Percentiles rank a stretch among this genome's conserved stretches.
These are phyloP conservation scores for Taenioides sp. DNA, from an alignment of 2,797 vertebrate species.

Conservation along the genomic window DNA sequence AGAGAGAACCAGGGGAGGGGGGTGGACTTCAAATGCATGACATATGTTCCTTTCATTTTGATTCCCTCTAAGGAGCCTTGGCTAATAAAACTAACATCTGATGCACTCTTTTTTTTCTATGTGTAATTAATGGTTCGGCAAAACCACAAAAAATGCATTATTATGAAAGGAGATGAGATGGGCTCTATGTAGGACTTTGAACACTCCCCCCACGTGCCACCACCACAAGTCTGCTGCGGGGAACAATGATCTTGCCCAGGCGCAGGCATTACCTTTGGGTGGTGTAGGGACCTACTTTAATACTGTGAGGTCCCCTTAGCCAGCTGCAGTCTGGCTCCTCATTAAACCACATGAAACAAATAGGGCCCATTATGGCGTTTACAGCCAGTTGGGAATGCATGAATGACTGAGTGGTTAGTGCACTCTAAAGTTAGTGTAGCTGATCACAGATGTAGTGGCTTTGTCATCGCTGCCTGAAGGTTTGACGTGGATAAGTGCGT, in stretches of 20 bases:
- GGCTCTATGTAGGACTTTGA: constrained; percentile 43
- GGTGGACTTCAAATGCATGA: constrained; percentile 70
- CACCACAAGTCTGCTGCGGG: constrained; percentile 36
- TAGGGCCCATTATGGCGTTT: constrained; percentile 63
- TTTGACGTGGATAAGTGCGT: constrained; percentile 76
- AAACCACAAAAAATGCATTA: constrained; percentile 66
- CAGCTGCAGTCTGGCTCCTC: constrained; percentile 70
- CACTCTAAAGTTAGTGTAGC: constrained; percentile 20
- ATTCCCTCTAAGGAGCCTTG: constrained; percentile 72
- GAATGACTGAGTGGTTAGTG: constrained; percentile 6
- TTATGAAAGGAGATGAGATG: constrained; percentile 29
- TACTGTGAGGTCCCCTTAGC: constrained; percentile 66
- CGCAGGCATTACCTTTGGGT: constrained; percentile 57
- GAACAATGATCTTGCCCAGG: constrained; percentile 64
- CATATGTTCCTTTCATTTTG: constrained; percentile 81
- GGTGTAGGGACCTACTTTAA: constrained; percentile 46
- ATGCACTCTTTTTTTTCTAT: constrained; percentile 66
- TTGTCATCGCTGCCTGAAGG: constrained; percentile 48
- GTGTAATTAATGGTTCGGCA: constrained; percentile 76
- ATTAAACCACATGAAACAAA: constrained; percentile 83
- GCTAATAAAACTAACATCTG: constrained; percentile 82
- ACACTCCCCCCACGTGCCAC: constrained; percentile 52
- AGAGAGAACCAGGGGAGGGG: constrained; percentile 39
- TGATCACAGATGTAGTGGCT: constrained; percentile 30
- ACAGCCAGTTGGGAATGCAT: constrained; percentile 44